These are phyloP conservation scores for Drosophila ogumai DNA, from an alignment of 1,140 invertebrate species.

Conservation along the genomic window DNA sequence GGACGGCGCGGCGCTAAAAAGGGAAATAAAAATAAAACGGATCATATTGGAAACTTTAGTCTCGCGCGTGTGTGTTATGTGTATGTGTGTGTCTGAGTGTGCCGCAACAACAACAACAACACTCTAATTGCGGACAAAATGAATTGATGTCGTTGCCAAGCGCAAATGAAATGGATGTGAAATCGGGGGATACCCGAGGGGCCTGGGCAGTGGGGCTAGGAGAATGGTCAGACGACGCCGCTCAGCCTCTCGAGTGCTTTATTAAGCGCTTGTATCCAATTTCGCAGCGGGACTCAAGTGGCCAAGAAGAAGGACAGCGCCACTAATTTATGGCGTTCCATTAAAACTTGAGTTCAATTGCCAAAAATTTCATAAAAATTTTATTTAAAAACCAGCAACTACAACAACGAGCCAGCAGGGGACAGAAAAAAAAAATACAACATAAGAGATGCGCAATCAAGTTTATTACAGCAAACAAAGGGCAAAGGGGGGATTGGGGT, in stretches of 20 bases:
- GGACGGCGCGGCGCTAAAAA: conserved; percentile 43
- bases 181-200: conserved; percentile 12
- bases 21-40: conserved; percentile 37
- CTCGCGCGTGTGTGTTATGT: conserved; percentile 23
- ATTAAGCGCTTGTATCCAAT: conserved; percentile 82
- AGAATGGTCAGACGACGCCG: conserved; percentile 43
- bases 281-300: conserved; percentile 74
- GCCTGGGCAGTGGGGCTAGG: neutral
- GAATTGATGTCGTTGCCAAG: conserved; percentile 83
- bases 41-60: conserved; percentile 54
- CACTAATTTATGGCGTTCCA: conserved; percentile 81
- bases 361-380: conserved; percentile 84
- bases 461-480: conserved; percentile 67
- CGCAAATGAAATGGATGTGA: conserved; percentile 68
- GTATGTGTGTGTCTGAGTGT: conserved; percentile 23
- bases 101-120: conserved; percentile 59
- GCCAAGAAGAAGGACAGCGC: conserved; percentile 52
- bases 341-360: conserved; percentile 83
- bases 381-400: conserved; percentile 73
- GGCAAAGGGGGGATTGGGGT: neutral
- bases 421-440: conserved; percentile 20
- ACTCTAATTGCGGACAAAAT: conserved; percentile 80
- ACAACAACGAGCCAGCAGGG: conserved; percentile 11
- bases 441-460: conserved; percentile 79
- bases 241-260: conserved; percentile 74